phyloP scores from a whole-genome alignment of 2,113 vertebrate species.

The Tragelaphus buxtoni region DNA sequence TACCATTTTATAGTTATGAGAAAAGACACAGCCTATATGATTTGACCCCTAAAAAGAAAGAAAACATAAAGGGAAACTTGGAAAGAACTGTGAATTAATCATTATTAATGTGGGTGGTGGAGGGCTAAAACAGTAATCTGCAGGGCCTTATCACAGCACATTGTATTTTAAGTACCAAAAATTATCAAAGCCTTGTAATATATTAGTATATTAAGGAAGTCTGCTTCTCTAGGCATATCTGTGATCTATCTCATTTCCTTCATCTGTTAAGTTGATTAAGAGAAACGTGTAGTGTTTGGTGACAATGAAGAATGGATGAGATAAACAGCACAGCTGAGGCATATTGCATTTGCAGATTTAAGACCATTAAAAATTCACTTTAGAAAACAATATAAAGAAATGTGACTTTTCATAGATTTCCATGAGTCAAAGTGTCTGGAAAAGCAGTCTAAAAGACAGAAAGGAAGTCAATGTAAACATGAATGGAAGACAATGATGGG shows the following conservation, averaged over 20 bases:
- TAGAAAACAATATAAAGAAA: not conserved
- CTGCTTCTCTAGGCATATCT: not conserved
- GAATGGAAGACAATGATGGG: not conserved
- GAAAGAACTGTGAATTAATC: not conserved
- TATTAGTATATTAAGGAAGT: not conserved
- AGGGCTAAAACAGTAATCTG: not conserved
- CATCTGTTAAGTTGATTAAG: not conserved
- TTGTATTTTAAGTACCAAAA: not conserved
- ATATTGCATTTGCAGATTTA: not conserved
- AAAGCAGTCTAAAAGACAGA: not conserved
- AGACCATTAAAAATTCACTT: not conserved
- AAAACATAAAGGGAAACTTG: not conserved
- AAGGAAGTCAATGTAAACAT: slow-evolving; percentile 24
- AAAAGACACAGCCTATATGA: not conserved
- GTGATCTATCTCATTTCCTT: slow-evolving; percentile 12
- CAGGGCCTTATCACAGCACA: not conserved
- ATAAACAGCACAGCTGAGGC: not conserved
- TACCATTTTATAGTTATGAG: not conserved
- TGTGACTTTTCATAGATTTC: not conserved
- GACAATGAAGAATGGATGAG: not conserved
- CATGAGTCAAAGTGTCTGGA: not conserved
- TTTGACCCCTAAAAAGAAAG: not conserved
- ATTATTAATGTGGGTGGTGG: not conserved
- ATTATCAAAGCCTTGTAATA: not conserved
- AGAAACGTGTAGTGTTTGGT: not conserved